Conservation (phyloP, 2,797 vertebrate species). For the Mus caroli region DNA sequence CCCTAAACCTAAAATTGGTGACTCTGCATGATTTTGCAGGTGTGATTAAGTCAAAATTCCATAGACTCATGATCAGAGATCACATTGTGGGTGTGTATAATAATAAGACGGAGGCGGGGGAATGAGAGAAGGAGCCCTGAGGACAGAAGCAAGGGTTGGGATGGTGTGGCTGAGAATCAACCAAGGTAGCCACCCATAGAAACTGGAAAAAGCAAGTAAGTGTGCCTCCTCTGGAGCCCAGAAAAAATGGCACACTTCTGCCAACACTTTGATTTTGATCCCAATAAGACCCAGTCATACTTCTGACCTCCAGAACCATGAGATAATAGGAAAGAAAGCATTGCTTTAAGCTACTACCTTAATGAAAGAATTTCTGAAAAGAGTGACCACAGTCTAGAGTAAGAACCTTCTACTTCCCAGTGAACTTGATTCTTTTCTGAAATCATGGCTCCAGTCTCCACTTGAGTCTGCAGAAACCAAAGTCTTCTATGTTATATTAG, state of each 20-base stretch:
- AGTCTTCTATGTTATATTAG: conserved; percentile 1
- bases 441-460: not conserved
- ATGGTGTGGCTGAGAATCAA: no score
- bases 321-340: not conserved
- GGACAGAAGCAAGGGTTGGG: not conserved
- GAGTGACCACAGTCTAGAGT: not conserved
- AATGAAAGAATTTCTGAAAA: not conserved
- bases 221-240: not conserved
- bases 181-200: not conserved
- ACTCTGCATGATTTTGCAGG: not conserved
- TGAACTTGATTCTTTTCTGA: conserved; percentile 4
- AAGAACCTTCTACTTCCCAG: not conserved
- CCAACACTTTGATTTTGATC: not conserved
- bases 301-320: not conserved
- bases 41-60: not conserved
- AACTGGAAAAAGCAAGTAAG: not conserved
- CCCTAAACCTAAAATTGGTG: not conserved
- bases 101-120: not conserved
- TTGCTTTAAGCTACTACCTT: not conserved
- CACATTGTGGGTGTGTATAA: not conserved
- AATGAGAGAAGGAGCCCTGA: not conserved
- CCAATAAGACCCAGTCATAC: not conserved
- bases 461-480: conserved; percentile 52
- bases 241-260: not conserved
- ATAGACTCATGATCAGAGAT: not conserved